Conservation (phyloP, 1,140 invertebrate species). For the Notospermus geniculatus region DNA sequence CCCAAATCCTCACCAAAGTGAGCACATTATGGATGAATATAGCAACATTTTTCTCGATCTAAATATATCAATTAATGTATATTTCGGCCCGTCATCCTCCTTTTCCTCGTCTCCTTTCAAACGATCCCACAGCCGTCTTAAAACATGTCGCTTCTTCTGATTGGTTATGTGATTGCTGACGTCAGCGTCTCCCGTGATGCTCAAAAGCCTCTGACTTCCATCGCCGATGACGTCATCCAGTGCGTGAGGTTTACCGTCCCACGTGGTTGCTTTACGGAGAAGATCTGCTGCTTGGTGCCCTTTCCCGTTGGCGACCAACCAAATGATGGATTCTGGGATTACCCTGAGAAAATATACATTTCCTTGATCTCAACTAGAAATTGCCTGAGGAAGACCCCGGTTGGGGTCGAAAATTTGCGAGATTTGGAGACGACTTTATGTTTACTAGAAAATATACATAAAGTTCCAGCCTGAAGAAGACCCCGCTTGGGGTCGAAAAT, state of each 20-base stretch:
- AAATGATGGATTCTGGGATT: constrained; percentile 29
- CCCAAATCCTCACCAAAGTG: background rate
- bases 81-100: constrained; percentile 5
- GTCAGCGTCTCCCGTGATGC: background rate
- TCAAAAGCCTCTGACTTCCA: background rate
- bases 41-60: background rate
- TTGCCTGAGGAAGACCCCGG: no score
- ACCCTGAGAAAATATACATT: constrained; percentile 13
- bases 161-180: background rate
- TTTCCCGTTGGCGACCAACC: constrained; percentile 26
- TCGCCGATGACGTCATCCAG: constrained; percentile 1
- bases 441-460: no score
- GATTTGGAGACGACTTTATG: no score
- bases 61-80: background rate
- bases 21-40: background rate
- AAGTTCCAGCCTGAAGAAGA: no score
- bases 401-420: no score
- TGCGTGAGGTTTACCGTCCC: constrained; percentile 16
- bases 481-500: no score
- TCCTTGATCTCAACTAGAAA: no score
- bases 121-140: background rate
- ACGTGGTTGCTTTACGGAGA: constrained; percentile 21
- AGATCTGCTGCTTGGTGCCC: constrained; percentile 29
- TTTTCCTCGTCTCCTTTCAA: background rate
- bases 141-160: constrained; percentile 2